Evolutionary conservation across 1,140 invertebrate genomes (phyloP).

Genomic region (Camponotus floridanus): DNA sequence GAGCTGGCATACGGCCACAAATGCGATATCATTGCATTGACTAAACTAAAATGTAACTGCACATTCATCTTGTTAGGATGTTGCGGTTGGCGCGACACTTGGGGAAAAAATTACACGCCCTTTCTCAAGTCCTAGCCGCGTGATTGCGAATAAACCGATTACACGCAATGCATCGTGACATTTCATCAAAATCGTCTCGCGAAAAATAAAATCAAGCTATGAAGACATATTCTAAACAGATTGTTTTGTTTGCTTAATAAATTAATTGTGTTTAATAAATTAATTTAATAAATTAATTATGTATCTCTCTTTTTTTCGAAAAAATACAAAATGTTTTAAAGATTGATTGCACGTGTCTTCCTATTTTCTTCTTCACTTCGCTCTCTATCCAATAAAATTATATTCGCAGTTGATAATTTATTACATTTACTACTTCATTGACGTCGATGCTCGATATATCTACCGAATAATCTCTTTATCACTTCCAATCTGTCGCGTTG

Average conservation of each 20-base stretch:
- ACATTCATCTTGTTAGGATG: slow-evolving; percentile 32
- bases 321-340: background rate
- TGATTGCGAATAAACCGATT: background rate
- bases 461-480: slow-evolving; percentile 26
- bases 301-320: background rate
- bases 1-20: slow-evolving; percentile 20
- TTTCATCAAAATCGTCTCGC: background rate
- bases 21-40: slow-evolving; percentile 18
- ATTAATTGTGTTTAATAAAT: too few relatives aligned
- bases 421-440: background rate
- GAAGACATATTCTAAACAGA: background rate
- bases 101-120: background rate
- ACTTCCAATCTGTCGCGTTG: background rate
- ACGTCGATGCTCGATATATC: background rate
- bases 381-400: background rate
- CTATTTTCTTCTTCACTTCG: too few relatives aligned
- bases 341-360: background rate
- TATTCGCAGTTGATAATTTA: background rate
- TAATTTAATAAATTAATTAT: too few relatives aligned
- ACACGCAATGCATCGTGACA: background rate
- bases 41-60: slow-evolving; percentile 26
- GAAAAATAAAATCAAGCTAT: background rate
- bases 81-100: background rate
- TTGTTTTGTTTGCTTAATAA: background rate
- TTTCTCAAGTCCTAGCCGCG: background rate